Base-by-base conservation (phyloP, 2,888 invertebrate species). In the Ferdinandea cuprea region DNA sequence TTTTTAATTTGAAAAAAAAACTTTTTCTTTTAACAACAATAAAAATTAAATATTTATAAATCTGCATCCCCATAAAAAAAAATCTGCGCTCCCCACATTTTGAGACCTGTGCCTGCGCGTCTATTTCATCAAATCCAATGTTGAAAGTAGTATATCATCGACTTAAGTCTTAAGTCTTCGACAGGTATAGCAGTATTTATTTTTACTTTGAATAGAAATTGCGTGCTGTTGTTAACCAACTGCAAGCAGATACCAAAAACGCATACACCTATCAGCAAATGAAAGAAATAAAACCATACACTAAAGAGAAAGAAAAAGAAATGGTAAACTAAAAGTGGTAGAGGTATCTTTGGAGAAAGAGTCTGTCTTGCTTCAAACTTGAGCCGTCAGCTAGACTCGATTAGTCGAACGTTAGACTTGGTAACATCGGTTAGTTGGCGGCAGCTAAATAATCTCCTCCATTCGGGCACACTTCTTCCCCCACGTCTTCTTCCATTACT, bases 361-460 rank as follows among this genome's bases (percentile, higher is more conserved):
- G 37, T 44, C 19, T 32, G 52, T 0, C 15, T 71, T 7, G 78
- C 69, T 73, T 84, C 79, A 79, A 73, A 69, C 54, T 74, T 58
- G 40, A 69, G 21, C 69, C 59, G 71, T 77, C 69, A 69, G 66
- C 76, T 71, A 80, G 46, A 68, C 80, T 69, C 73, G 83, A 76
- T 85, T 85, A 85, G 85, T 85, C 66, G 77, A 73, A 76, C 65
- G 56, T 84, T 85, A 84, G 85, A 80, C 85, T 73, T 80, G 73
- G 77, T 71, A 40, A 72, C 68, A 78, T 78, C 78, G 72, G 72
- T 77, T 81, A 48, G 65, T 48, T 40, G 25, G 32, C n/a, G 25
- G 32, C n/a, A 66, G 72, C 37, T 46, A 42, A 68, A 58, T 44
- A 42, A 48, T 30, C 42, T 52, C 28, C 28, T 17, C 32, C 5